A percentile compares a stretch with the other conserved stretches of the same genome.
Evolutionary conservation across 2,888 invertebrate genomes (phyloP).

Genomic region (Archaeoteleia sp.): DNA sequence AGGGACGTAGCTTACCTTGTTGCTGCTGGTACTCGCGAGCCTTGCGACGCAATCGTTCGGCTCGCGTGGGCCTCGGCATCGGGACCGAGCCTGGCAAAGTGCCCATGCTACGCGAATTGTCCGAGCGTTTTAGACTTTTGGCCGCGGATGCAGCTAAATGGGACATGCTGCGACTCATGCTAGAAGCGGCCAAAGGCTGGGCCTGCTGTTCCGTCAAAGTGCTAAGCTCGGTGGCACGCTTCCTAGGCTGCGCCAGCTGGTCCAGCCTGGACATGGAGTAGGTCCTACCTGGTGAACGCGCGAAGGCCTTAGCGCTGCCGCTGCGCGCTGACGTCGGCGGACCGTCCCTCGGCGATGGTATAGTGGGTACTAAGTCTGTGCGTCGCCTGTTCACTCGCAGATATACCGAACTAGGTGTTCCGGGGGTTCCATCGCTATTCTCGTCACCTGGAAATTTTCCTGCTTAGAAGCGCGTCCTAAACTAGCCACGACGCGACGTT

Average conservation of each 20-base stretch:
- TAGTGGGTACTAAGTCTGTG: slow-evolving; percentile 93
- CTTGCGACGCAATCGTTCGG: slow-evolving; percentile 72
- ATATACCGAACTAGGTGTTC: slow-evolving; percentile 78
- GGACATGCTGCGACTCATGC: slow-evolving; percentile 84
- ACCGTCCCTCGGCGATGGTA: slow-evolving; percentile 83
- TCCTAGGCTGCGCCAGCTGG: slow-evolving; percentile 85
- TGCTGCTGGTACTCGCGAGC: slow-evolving; percentile 71
- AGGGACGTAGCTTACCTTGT: slow-evolving; percentile 67
- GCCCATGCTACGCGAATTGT: slow-evolving; percentile 75
- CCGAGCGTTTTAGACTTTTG: slow-evolving; percentile 71
- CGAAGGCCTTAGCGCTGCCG: slow-evolving; percentile 72
- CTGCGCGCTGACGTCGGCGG: slow-evolving; percentile 66
- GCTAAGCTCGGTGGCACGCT: slow-evolving; percentile 73
- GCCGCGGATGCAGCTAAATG: slow-evolving; percentile 77
- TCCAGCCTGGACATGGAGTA: slow-evolving; percentile 96
- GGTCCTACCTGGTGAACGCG: slow-evolving; percentile 86
- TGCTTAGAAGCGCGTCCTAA: slow-evolving; percentile 61
- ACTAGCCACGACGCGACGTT: slow-evolving; percentile 15
- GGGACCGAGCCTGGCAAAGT: slow-evolving; percentile 69
- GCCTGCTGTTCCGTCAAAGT: slow-evolving; percentile 67
- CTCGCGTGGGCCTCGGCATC: slow-evolving; percentile 68
- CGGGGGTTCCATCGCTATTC: slow-evolving; percentile 61
- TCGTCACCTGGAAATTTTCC: slow-evolving; percentile 70
- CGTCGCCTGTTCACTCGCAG: slow-evolving; percentile 88
- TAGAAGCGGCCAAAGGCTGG: slow-evolving; percentile 71